phyloP scores from a whole-genome alignment of 2,113 vertebrate genomes.

The Grallaria varia region DNA sequence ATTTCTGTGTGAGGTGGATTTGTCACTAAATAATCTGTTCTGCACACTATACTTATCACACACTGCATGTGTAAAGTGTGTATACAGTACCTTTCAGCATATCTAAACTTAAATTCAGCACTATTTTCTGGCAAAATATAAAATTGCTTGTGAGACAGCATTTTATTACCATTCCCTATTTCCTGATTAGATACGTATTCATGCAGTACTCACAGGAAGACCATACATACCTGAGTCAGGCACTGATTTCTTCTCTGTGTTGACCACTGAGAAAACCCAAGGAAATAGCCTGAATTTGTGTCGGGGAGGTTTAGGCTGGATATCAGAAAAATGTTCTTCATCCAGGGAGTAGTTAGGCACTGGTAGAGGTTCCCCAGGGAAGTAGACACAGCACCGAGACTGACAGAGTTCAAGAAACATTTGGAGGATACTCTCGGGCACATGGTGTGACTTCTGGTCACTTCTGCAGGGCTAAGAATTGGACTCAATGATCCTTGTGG shows the following conservation, averaged over 20 bases:
- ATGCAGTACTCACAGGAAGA: slow-evolving; percentile 67
- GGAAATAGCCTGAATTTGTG: not conserved
- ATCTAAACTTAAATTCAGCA: not conserved
- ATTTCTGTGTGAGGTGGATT: not conserved
- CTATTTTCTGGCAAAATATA: not conserved
- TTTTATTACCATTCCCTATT: not conserved
- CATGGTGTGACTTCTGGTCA: not conserved
- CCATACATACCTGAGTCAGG: slow-evolving; percentile 46
- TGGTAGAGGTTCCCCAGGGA: not conserved
- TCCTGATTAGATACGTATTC: not conserved
- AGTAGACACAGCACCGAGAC: not conserved
- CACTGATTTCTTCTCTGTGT: not conserved
- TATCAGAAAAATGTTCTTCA: not conserved
- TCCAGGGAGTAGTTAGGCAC: not conserved
- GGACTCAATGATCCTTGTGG: not conserved
- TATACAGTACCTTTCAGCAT: not conserved
- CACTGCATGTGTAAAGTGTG: not conserved
- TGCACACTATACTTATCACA: not conserved
- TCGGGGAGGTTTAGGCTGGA: not conserved
- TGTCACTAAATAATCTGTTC: not conserved
- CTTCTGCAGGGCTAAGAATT: not conserved
- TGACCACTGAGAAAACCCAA: not conserved
- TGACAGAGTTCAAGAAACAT: not conserved
- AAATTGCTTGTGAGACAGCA: not conserved
- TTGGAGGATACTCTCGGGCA: not conserved